Evolutionary conservation across 2,888 invertebrate genomes (phyloP), one percentile per base, ranked within the genome.

Genomic region (Platycnemis pennipes): DNA sequence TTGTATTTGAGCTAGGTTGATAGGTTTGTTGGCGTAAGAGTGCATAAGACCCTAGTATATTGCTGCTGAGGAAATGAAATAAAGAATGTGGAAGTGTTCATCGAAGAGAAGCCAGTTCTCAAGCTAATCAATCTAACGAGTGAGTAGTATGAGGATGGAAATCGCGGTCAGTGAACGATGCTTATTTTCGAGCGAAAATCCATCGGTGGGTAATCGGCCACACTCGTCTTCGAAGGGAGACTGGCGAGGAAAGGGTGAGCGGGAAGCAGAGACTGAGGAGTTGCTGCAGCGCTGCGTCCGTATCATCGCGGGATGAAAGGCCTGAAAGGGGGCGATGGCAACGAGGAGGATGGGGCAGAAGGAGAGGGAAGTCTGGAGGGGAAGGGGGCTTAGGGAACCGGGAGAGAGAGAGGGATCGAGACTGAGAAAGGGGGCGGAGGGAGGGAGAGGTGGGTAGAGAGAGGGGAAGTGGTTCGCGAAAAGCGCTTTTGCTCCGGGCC

Each of bases 401-500:
- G 46, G 88, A 46, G 91, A 31, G 46, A 56, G 53, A 16, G 89
- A 89, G 89, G 63, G 91, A 63, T 91, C 44, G 91, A 56, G 56
- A 63, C 42, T 63, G 91, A 63, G 63, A 44, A 63, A 26, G 56
- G 42, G 91, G 88, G 19, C 37, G 88, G 88, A 53, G 88, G 31
- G 88, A 13, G 53, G 88, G 88, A 37, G 53, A 16, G 88, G 5
- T 53, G 49, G 11, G n/a, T 31, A 53, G 46, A 37, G 53, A 53
- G 37, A 37, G 53, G 88, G 88, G n/a, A 13, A 37, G 31, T n/a
- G 2, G 49, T 49, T 89, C 49, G 37, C 22, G 11, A n/a, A 77
- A 77, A 87, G 87, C 87, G 45, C 87, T 87, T 87, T 87, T 46
- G 87, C 87, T 87, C 45, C 45, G 87, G 87, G 87, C 87, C 87